Percentiles rank a stretch among this genome's conserved stretches.
Conservation (phyloP, 2,113 vertebrate genomes). For the Lampris megalopsis region DNA sequence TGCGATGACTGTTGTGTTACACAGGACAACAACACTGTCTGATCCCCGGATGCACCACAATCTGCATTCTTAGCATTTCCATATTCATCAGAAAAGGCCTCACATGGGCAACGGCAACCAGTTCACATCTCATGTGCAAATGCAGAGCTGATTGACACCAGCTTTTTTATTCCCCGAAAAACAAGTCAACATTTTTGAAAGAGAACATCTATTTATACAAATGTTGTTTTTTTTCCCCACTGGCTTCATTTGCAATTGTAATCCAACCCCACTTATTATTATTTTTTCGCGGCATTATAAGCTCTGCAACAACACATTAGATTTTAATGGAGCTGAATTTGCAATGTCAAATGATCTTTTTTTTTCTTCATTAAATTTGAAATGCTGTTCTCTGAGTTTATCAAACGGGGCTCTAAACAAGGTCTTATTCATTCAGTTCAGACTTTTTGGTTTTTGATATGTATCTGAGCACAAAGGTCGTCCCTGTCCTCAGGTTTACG, state of each 20-base stretch:
- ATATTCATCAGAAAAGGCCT: slow-evolving; percentile 49
- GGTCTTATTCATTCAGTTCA: slow-evolving; percentile 70
- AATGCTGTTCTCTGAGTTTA: slow-evolving; percentile 51
- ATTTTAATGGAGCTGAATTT: slow-evolving; percentile 70
- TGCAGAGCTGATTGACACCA: slow-evolving; percentile 62
- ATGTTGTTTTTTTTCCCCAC: slow-evolving; percentile 66
- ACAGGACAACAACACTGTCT: slow-evolving; percentile 2
- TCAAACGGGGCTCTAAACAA: slow-evolving; percentile 65
- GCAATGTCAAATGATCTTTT: slow-evolving; percentile 51
- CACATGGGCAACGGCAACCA: slow-evolving; percentile 60
- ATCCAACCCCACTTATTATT: slow-evolving; percentile 67
- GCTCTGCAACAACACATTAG: slow-evolving; percentile 73
- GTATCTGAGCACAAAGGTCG: slow-evolving; percentile 54
- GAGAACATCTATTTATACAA: slow-evolving; percentile 75
- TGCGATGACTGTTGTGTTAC: too few species aligned
- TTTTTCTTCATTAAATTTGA: slow-evolving; percentile 54
- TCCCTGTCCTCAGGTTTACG: slow-evolving; percentile 53
- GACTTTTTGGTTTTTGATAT: slow-evolving; percentile 53
- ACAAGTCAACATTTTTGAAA: slow-evolving; percentile 68
- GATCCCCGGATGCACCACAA: slow-evolving; percentile 23
- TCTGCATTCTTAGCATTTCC: slow-evolving; percentile 33
- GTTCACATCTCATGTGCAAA: slow-evolving; percentile 72
- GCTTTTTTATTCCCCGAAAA: slow-evolving; percentile 68
- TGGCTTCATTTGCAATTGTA: slow-evolving; percentile 77
- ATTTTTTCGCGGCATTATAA: slow-evolving; percentile 57